Conservation (phyloP, 2,113 vertebrate genomes). For the Elephas maximus region DNA sequence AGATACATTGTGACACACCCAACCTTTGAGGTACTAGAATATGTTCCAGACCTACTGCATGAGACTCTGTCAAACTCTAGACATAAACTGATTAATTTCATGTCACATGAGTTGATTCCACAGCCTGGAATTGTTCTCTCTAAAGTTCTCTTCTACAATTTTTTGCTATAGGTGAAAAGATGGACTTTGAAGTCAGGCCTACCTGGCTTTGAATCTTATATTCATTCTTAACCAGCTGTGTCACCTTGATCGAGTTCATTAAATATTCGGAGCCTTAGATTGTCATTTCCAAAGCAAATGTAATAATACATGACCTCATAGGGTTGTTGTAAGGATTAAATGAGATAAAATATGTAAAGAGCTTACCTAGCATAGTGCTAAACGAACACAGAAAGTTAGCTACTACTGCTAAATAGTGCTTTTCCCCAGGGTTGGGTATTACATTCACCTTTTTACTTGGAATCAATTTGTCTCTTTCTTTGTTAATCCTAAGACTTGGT, state of each 20-base stretch:
- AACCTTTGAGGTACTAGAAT: background rate
- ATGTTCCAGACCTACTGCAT: background rate
- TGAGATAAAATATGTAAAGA: background rate
- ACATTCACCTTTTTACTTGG: background rate
- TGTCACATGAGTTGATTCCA: background rate
- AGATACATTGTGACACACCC: background rate
- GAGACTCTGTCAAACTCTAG: background rate
- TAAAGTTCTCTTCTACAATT: background rate
- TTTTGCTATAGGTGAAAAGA: background rate
- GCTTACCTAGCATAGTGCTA: background rate
- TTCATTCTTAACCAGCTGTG: background rate
- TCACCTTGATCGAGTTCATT: slow-evolving; percentile 27
- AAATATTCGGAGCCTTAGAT: slow-evolving; percentile 34
- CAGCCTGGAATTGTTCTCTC: background rate
- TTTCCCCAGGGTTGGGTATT: background rate
- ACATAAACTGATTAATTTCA: background rate
- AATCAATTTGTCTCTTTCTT: slow-evolving; percentile 42
- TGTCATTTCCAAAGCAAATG: slow-evolving; percentile 18
- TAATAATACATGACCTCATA: background rate
- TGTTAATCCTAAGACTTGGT: background rate
- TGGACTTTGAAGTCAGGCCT: slow-evolving; percentile 1
- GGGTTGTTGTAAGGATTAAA: background rate
- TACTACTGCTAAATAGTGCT: background rate
- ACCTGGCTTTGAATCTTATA: background rate
- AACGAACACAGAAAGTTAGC: background rate